Evolutionary conservation across 2,797 vertebrate genomes (phyloP), one percentile per base, ranked within the genome.

Genomic region (Tenualosa ilisha): DNA sequence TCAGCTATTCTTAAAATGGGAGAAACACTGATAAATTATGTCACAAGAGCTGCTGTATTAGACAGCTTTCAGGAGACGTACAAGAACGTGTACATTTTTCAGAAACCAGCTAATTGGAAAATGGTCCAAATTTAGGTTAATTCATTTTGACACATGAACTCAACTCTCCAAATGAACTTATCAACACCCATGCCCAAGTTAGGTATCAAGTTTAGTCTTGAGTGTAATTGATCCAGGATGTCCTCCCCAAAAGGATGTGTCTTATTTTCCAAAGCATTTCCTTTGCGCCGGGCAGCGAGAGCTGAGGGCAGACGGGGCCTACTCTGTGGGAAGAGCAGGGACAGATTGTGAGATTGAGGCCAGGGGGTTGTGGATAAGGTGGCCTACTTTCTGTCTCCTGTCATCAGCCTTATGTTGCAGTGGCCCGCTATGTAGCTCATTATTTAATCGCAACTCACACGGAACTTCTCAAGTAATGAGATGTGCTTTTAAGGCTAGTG

Each of bases 231-330:
- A 89, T 90, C 86, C 89, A 87, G 86, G 88, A 87, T 88, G 85
- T 90, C 88, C 89, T 84, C 86, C 86, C 82, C 65, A 56, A 85
- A 86, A 90, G 88, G 86, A 89, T 88, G 86, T 87, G 81, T 88
- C 88, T 90, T 88, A 89, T 89, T 91, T 89, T 89, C 82, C 84
- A 84, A 85, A 87, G 88, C 88, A 89, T 90, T 89, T 89, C 85
- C 84, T 88, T 81, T 82, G 37, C n/a, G 13, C 11, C 43, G 20
- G 46, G n/a, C 59, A 82, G 84, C 63, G 65, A 72, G 83, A 46
- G n/a, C 12, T 26, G 40, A 68, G 84, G 26, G 49, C 59, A 83
- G 59, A 63, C 59, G 37, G 61, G 46, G 40, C 83, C 24, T 31
- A 13, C 59, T 81, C 24, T 81, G 50, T 63, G 84, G 56, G 61